These are phyloP conservation scores for Folsomia candida DNA, from an alignment of 2,888 invertebrate species.

Conservation along the genomic window DNA sequence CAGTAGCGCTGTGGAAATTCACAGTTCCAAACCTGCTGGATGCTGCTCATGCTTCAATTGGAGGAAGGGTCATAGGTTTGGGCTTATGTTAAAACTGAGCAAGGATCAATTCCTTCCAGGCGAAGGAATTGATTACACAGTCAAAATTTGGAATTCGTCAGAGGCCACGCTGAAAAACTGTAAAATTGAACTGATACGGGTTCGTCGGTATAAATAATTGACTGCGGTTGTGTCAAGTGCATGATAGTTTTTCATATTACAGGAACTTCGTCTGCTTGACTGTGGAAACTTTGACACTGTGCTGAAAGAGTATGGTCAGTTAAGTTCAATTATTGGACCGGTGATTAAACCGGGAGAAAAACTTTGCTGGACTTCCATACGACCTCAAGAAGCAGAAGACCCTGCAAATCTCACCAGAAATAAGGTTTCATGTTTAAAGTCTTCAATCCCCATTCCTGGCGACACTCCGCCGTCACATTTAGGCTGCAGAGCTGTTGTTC, in stretches of 20 bases:
- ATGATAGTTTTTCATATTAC: background rate
- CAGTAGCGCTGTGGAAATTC: background rate
- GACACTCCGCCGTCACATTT: conserved; percentile 28
- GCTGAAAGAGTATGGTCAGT: background rate
- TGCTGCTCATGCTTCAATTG: conserved; percentile 7
- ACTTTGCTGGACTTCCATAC: conserved; percentile 6
- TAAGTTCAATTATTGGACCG: conserved; percentile 22
- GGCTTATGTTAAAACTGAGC: background rate
- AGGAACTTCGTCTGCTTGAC: background rate
- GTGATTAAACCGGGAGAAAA: conserved; percentile 15
- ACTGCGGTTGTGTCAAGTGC: background rate
- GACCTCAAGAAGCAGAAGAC: background rate
- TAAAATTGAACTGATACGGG: conserved; percentile 26
- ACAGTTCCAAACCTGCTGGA: conserved; percentile 1
- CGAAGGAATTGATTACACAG: conserved; percentile 23
- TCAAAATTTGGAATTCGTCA: conserved; percentile 33
- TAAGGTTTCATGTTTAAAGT: background rate
- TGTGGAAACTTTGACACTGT: background rate
- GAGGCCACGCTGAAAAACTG: conserved; percentile 18
- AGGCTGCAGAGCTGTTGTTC: conserved; percentile 18
- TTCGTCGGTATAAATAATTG: background rate
- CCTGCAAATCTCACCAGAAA: background rate
- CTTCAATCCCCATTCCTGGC: conserved; percentile 25
- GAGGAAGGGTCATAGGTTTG: background rate
- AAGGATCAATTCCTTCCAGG: conserved; percentile 9